Evolutionary conservation across 1,140 invertebrate genomes (phyloP).

Genomic region (Zaprionus davidi): DNA sequence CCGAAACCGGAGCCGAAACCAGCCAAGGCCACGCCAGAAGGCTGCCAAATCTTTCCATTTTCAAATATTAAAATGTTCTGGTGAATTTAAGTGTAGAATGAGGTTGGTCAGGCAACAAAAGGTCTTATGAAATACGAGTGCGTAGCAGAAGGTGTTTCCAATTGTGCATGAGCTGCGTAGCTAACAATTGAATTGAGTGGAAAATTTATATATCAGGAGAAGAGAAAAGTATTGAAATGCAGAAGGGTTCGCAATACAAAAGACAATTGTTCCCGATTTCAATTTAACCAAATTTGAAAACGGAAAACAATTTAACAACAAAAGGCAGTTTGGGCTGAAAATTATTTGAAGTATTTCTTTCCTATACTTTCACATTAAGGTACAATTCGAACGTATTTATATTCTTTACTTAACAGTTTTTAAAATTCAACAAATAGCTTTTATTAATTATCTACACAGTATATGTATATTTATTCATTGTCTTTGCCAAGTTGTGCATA

Average conservation of each 20-base stretch:
- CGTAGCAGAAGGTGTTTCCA: slow-evolving; percentile 8
- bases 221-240: neutral
- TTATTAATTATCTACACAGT: too few species aligned
- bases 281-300: neutral
- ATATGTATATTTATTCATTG: too few species aligned
- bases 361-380: too few species aligned
- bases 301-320: neutral
- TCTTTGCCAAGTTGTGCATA: too few species aligned
- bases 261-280: neutral
- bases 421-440: too few species aligned
- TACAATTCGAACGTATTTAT: too few species aligned
- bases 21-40: slow-evolving; percentile 25
- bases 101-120: slow-evolving; percentile 19
- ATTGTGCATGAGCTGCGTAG: neutral
- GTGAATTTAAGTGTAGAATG: slow-evolving; percentile 40
- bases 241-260: neutral
- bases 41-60: slow-evolving; percentile 43
- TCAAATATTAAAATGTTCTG: slow-evolving; percentile 59
- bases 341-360: too few species aligned
- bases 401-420: too few species aligned
- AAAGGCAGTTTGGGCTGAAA: too few species aligned
- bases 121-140: neutral
- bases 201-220: neutral
- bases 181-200: neutral
- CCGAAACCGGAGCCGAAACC: slow-evolving; percentile 1